Evolutionary conservation across 1,140 invertebrate genomes (phyloP).

Genomic region (Brachionus paranguensis): DNA sequence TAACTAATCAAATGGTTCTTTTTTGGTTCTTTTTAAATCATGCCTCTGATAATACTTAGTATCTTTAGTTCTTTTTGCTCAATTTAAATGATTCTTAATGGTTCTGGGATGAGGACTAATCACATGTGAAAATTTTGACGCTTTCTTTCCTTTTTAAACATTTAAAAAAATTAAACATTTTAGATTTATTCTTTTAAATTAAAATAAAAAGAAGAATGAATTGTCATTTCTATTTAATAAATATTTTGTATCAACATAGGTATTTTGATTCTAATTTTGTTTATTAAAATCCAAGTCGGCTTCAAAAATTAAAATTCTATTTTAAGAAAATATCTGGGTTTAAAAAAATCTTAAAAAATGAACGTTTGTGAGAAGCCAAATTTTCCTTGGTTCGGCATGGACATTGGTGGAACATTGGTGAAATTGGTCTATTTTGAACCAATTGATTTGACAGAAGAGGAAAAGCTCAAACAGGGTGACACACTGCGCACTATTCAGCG

Average conservation of each 20-base stretch:
- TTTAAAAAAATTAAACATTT: too few species aligned
- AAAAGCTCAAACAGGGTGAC: conserved; percentile 67
- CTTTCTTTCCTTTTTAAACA: too few species aligned
- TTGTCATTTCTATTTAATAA: not conserved
- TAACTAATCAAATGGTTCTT: too few species aligned
- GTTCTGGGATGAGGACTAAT: too few species aligned
- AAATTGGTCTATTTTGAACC: conserved; percentile 99
- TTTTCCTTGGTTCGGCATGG: conserved; percentile 88
- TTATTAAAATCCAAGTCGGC: not conserved
- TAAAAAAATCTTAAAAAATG: not conserved
- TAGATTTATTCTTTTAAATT: too few species aligned
- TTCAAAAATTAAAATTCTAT: not conserved
- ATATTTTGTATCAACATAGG: not conserved
- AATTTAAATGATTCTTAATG: too few species aligned
- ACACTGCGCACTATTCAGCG: conserved; percentile 80
- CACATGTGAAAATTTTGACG: too few species aligned
- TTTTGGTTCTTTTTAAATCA: too few species aligned
- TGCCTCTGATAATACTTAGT: too few species aligned
- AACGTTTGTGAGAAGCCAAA: conserved; percentile 42
- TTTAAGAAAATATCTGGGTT: not conserved
- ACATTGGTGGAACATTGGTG: conserved; percentile 92
- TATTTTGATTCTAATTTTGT: not conserved
- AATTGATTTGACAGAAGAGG: conserved; percentile 70
- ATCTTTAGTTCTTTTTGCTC: too few species aligned
- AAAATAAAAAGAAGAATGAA: too few species aligned